Percentiles rank a stretch among this genome's conserved stretches.
Conservation (phyloP, 2,797 vertebrate species). For the Saxicola maurus region DNA sequence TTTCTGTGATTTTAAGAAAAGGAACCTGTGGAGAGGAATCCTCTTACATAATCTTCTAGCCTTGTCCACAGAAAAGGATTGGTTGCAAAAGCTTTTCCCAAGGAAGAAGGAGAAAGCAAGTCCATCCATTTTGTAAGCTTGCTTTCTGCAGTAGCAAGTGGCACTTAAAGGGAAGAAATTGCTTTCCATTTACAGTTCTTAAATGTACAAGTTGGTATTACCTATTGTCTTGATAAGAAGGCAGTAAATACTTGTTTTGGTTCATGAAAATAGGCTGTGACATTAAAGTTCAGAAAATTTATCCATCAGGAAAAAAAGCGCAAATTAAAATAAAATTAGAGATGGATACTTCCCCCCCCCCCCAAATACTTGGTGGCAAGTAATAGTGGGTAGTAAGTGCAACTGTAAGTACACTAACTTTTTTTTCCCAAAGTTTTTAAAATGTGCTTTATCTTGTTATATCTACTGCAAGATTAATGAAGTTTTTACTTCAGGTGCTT, state of each 20-base stretch:
- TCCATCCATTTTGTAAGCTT: not conserved
- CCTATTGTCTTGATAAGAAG: not conserved
- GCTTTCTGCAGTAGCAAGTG: not conserved
- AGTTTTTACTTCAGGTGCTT: not conserved
- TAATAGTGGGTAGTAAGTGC: not conserved
- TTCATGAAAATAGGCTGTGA: not conserved
- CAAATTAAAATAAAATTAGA: not conserved
- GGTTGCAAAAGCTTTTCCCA: not conserved
- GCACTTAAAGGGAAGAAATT: not conserved
- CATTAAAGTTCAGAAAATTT: not conserved
- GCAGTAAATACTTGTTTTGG: not conserved
- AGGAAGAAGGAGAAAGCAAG: not conserved
- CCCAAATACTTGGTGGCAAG: not conserved
- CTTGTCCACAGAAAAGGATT: not conserved
- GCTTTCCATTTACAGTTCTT: not conserved
- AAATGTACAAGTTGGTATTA: not conserved
- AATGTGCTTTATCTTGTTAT: not conserved
- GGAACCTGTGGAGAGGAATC: not conserved
- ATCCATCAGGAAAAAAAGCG: rapidly evolving
- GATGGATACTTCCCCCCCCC: rapidly evolving
- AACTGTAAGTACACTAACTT: not conserved
- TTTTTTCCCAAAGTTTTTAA: not conserved
- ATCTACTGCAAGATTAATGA: not conserved
- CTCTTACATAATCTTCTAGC: not conserved
- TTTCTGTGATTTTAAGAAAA: not conserved